Percentiles rank a stretch among this genome's conserved stretches.
Evolutionary conservation across 2,888 invertebrate genomes (phyloP).

Genomic region (Dascillus cervinus): DNA sequence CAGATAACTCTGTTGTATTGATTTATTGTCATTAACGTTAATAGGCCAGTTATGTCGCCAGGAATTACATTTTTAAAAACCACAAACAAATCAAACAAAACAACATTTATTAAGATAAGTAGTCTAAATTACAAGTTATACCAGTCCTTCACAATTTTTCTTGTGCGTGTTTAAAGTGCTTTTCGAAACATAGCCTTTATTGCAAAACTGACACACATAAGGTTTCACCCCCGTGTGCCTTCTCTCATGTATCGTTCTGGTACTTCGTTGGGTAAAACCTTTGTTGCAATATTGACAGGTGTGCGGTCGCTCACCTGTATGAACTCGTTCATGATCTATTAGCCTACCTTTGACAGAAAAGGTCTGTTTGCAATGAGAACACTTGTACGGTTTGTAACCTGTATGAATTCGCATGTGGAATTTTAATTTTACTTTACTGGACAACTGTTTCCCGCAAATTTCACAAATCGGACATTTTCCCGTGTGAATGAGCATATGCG

Average conservation of each 20-base stretch:
- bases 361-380: slow-evolving; percentile 27
- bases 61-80: no score
- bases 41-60: no score
- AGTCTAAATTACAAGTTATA: no score
- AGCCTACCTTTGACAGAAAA: slow-evolving; percentile 46
- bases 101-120: no score
- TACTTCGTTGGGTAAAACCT: slow-evolving; percentile 16
- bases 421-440: slow-evolving; percentile 36
- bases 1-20: no score
- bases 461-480: slow-evolving; percentile 40
- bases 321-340: slow-evolving; percentile 44
- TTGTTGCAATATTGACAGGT: slow-evolving; percentile 20
- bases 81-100: no score
- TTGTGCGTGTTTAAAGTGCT: no score
- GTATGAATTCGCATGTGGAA: slow-evolving; percentile 41
- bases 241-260: slow-evolving; percentile 17
- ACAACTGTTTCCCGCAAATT: slow-evolving; percentile 35
- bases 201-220: slow-evolving; percentile 47
- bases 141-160: no score
- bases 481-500: slow-evolving; percentile 42
- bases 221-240: slow-evolving; percentile 29
- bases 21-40: no score
- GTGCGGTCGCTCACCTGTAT: slow-evolving; percentile 37
- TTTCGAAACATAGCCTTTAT: slow-evolving; percentile 51
- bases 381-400: slow-evolving; percentile 23